These are phyloP conservation scores for Scalopus aquaticus DNA, from an alignment of 2,113 vertebrate genomes.

Conservation along the genomic window DNA sequence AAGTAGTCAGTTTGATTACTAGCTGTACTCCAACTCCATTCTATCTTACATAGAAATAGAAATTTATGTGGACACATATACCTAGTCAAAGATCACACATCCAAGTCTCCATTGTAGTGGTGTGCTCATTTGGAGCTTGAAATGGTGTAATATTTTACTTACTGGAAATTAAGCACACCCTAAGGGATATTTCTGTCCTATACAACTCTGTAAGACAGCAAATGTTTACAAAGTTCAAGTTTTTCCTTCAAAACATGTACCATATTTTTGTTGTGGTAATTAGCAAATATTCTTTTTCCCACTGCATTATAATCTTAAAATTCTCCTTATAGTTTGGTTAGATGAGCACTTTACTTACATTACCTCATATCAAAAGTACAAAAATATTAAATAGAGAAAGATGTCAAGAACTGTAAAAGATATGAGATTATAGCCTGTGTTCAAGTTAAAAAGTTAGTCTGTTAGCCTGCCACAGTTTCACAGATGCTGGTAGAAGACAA, in stretches of 20 bases:
- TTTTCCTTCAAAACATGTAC: slow-evolving; percentile 16
- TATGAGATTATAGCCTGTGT: neutral
- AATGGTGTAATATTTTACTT: neutral
- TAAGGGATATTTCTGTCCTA: neutral
- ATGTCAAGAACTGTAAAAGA: neutral
- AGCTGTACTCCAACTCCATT: neutral
- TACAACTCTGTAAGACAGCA: neutral
- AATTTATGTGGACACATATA: neutral
- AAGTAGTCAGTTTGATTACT: neutral
- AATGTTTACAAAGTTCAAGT: neutral
- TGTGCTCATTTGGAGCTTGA: neutral
- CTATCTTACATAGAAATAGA: neutral
- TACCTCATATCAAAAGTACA: neutral
- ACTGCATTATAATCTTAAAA: neutral
- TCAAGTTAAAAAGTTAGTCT: neutral
- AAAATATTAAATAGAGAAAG: neutral
- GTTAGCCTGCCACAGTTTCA: neutral
- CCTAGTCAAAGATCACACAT: neutral
- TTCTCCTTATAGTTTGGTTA: neutral
- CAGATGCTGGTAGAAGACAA: neutral
- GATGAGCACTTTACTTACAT: neutral
- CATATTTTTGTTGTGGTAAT: neutral
- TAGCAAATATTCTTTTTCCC: neutral
- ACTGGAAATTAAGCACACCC: neutral
- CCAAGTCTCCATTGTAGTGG: neutral